These are phyloP conservation scores for Magallana angulata DNA, from an alignment of 1,140 invertebrate genomes.

Conservation along the genomic window DNA sequence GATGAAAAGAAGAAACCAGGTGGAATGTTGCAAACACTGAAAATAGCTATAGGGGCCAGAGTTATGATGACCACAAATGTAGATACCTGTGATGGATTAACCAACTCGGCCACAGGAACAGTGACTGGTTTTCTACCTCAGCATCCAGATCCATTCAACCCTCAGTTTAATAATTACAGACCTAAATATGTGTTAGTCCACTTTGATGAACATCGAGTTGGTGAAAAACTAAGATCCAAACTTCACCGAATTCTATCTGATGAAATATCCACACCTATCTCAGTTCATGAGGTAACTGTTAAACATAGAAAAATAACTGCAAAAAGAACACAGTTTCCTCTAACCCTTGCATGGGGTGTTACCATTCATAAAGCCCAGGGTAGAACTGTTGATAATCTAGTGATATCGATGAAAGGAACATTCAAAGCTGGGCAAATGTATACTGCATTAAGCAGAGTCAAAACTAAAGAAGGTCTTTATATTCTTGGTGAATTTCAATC, in stretches of 20 bases:
- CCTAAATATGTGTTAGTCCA: background rate
- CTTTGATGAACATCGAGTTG: background rate
- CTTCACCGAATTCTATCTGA: background rate
- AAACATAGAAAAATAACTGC: background rate
- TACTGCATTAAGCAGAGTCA: background rate
- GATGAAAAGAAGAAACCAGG: slow-evolving; percentile 5
- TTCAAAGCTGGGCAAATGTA: background rate
- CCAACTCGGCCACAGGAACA: slow-evolving; percentile 47
- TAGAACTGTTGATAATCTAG: background rate
- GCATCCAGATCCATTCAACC: background rate
- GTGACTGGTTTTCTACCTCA: background rate
- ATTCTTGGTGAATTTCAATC: background rate
- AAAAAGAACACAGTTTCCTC: background rate
- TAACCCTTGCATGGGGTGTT: slow-evolving; percentile 4
- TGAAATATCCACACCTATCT: background rate
- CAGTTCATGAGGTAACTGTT: no score
- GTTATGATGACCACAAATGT: slow-evolving; percentile 54
- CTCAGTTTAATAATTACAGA: background rate
- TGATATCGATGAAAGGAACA: background rate
- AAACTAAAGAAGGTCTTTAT: slow-evolving; percentile 1
- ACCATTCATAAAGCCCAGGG: background rate
- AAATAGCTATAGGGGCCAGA: slow-evolving; percentile 41
- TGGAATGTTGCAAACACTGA: background rate
- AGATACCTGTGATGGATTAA: slow-evolving; percentile 55
- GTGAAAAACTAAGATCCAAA: background rate